Percentiles rank a stretch among this genome's conserved stretches.
phyloP scores from a whole-genome alignment of 2,113 vertebrate species.

The Numenius arquata region DNA sequence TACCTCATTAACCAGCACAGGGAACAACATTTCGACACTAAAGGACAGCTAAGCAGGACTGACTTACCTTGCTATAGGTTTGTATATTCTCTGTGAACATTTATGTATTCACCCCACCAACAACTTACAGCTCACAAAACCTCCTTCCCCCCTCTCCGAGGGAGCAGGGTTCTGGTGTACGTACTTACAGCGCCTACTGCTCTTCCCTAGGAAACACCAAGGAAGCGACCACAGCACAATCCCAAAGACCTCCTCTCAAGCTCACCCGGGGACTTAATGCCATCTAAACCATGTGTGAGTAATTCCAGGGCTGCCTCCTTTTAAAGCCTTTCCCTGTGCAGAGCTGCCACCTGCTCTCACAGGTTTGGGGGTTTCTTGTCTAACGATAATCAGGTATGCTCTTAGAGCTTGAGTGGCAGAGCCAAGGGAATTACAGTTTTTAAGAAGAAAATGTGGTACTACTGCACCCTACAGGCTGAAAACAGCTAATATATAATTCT shows the following conservation, averaged over 20 bases:
- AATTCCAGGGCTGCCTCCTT: neutral
- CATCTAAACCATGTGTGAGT: accelerated
- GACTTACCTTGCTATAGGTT: neutral
- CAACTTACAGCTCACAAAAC: neutral
- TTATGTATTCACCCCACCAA: neutral
- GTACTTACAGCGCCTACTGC: neutral
- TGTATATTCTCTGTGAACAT: neutral
- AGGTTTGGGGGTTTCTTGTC: neutral
- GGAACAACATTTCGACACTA: neutral
- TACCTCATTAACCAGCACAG: neutral
- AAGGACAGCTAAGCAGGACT: neutral
- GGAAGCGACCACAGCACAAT: neutral
- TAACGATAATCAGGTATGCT: neutral
- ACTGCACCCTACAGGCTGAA: constrained; percentile 47
- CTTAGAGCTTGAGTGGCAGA: neutral
- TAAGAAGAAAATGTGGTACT: neutral
- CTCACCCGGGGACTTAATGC: accelerated
- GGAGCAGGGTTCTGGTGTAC: neutral
- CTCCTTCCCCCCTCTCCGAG: neutral
- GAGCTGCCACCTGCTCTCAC: neutral
- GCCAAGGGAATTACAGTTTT: neutral
- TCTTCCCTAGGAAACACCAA: neutral
- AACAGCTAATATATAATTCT: neutral
- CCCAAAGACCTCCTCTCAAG: neutral
- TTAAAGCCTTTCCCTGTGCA: neutral